Base-by-base conservation (phyloP, 1,140 invertebrate genomes). In the Intoshia linei region DNA sequence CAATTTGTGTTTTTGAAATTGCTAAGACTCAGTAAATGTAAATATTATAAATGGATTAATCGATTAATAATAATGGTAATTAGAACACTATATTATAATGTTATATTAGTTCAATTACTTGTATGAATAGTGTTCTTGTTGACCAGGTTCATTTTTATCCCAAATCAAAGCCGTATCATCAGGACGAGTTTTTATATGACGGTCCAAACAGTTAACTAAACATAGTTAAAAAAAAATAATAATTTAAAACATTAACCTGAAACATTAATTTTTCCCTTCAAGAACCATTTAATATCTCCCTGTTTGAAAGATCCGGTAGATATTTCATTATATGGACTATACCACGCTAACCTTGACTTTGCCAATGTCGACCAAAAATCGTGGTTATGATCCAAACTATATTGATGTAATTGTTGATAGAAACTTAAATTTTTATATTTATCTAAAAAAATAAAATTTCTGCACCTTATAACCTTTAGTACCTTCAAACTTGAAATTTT, bases 81-180 rank as follows among this genome's bases (percentile, higher is more conserved):
- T n/a, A n/a, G n/a, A n/a, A n/a, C n/a, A n/a, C n/a, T n/a, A n/a
- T n/a, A n/a, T n/a, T n/a, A n/a, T n/a, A n/a, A n/a, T n/a, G n/a
- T n/a, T n/a, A n/a, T n/a, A n/a, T n/a, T n/a, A n/a, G n/a, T n/a
- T n/a, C n/a, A n/a, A n/a, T n/a, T n/a, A 55, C 50, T 43, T 50
- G 46, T 62, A 65, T 2, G 60, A 55, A 17, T 63, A 46, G 33
- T 44, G 46, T 43, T 59, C 50, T 21, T 57, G 45, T 37, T 50
- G 44, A 1, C 53, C 54, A n/a, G 62, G 62, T 42, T 65, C 62
- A 51, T 66, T 63, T 45, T 60, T 59, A 42, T 66, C 64, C 57
- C 61, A 65, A 37, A 66, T 60, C 3, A 66, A 42, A 13, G 64
- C 64, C 23, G 55, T 41, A 25, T 49, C 40, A 35, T 64, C 48